Percentiles rank a stretch among this genome's conserved stretches.
phyloP scores from a whole-genome alignment of 1,140 invertebrate genomes.

The Anastrepha ludens region DNA sequence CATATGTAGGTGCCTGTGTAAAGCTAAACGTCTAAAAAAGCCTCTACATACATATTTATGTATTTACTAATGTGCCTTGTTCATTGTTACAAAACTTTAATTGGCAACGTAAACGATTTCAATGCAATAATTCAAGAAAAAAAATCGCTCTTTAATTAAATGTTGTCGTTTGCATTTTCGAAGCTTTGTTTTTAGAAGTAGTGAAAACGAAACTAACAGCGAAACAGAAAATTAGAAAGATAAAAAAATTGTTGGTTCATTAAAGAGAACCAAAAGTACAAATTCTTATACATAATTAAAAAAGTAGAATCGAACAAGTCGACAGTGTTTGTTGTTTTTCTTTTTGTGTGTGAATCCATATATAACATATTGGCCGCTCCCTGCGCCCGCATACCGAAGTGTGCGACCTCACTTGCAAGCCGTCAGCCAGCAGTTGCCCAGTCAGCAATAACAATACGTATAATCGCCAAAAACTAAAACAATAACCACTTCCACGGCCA shows the following conservation, averaged over 20 bases:
- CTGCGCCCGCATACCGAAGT: slow-evolving; percentile 42
- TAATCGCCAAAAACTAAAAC: not conserved
- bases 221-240: not conserved
- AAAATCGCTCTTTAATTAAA: not conserved
- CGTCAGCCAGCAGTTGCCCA: not conserved
- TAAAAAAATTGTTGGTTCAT: not conserved
- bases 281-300: not conserved
- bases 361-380: slow-evolving; percentile 2
- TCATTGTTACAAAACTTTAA: not conserved
- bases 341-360: not conserved
- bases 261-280: not conserved
- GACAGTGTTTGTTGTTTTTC: not conserved
- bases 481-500: not conserved
- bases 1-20: too few relatives aligned
- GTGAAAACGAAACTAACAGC: slow-evolving; percentile 9
- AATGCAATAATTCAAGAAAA: not conserved
- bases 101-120: not conserved
- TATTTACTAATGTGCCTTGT: too few relatives aligned
- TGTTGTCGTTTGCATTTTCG: not conserved
- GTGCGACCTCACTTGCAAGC: slow-evolving; percentile 5
- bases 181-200: not conserved
- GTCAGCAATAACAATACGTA: slow-evolving; percentile 9
- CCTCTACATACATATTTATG: too few relatives aligned
- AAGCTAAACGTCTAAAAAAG: too few relatives aligned
- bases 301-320: slow-evolving; percentile 26